Base-by-base conservation (phyloP, 2,797 vertebrate genomes). In the Tauraco hartlaubi region DNA sequence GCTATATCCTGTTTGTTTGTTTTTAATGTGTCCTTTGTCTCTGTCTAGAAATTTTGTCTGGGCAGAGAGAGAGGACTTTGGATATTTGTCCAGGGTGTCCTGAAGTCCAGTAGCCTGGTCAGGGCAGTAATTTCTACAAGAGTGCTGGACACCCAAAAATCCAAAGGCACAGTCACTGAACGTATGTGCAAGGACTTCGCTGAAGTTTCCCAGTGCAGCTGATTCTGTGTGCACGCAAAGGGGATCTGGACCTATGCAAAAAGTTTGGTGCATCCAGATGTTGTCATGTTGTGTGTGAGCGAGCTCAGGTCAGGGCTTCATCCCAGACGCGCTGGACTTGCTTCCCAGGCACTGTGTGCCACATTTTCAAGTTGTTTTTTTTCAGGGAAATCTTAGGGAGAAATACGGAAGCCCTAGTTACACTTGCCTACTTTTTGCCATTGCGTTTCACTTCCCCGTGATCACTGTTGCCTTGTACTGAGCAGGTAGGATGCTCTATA, bases 1-100 rank as follows among this genome's bases (percentile, higher is more conserved):
- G 46, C 55, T 20, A 21, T 31, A 54, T 43, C 18, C 33, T 52
- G 21, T 62, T 72, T 77, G n/a, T 56, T 92, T 82, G 39, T 4
- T 83, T 91, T 71, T 76, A 59, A 35, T 0, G 0, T 73, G 67
- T 85, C 75, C 67, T 76, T 95, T 88, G 17, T 88, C 33, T 92
- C 81, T 68, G 31, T 67, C 82, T 90, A 82, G 72, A 59, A 80
- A 73, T 93, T 83, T 62, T 88, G 55, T 28, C 81, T 71, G 82
- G 41, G 41, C 63, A 90, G 63, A 83, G 90, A 66, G 82, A 76
- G 19, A 46, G 25, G 39, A 73, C 44, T 94, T 94, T 56, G 75
- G 15, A 21, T 83, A 51, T 93, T 93, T 88, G 48, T 91, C 59
- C 72, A 5, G 35, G 19, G 28, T 63, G n/a, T 63, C 20, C 35